Percentiles rank a stretch among this genome's conserved stretches.
Evolutionary conservation across 92 coral and sea anemone genomes (phyloP).

Genomic region (Porites lobata): DNA sequence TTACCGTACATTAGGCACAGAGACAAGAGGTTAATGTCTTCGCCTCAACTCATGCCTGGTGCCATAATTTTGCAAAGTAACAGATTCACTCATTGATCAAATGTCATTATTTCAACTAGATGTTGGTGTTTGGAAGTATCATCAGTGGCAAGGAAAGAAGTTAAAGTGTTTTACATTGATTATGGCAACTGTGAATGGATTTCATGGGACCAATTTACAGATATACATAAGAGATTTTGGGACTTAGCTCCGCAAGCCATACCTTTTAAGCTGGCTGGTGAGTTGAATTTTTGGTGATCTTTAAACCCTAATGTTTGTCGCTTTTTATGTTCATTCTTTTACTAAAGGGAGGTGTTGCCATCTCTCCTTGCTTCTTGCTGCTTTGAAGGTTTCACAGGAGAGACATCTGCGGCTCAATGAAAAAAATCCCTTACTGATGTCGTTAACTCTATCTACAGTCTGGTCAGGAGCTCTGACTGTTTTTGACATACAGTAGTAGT

Average conservation of each 20-base stretch:
- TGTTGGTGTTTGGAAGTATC: conserved; percentile 88
- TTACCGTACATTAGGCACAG: no score
- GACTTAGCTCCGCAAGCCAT: conserved; percentile 85
- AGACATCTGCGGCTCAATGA: no score
- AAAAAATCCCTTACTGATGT: no score
- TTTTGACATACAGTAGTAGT: no score
- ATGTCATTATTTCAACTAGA: conserved; percentile 9
- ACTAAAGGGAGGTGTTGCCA: not conserved
- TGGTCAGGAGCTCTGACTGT: no score
- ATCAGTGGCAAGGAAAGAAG: conserved; percentile 26
- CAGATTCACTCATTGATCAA: not conserved
- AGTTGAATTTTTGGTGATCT: not conserved
- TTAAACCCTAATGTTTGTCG: not conserved
- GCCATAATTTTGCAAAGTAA: no score
- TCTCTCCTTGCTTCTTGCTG: no score
- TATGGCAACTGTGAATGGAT: conserved; percentile 97
- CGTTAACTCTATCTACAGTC: no score
- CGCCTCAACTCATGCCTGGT: no score
- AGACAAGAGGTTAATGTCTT: no score
- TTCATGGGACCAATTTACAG: conserved; percentile 65
- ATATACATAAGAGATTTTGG: conserved; percentile 63
- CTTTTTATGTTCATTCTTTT: not conserved
- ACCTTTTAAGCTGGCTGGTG: conserved; percentile 84
- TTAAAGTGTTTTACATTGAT: conserved; percentile 82
- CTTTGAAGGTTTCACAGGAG: no score